Base-by-base conservation (phyloP, 23 tunicate genomes). In the Ciona savignyi region DNA sequence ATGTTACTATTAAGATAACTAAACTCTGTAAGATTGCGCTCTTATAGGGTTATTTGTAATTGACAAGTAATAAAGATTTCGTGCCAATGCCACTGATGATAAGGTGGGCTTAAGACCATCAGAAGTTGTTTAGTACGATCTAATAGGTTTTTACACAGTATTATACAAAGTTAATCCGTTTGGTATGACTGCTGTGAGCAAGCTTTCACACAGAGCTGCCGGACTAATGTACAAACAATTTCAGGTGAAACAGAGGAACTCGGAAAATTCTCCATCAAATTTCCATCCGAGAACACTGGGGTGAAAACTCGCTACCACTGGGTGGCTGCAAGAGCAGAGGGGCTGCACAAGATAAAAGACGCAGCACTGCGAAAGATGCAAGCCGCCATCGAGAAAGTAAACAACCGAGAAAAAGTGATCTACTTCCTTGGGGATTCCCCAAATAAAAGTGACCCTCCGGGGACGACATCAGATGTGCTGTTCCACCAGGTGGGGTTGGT, bases 191-290 rank as follows among this genome's bases (percentile, higher is more conserved):
- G n/a, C n/a, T n/a, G n/a, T n/a, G n/a, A n/a, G n/a, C n/a, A n/a
- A n/a, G n/a, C n/a, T n/a, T n/a, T n/a, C n/a, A n/a, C n/a, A n/a
- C n/a, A n/a, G n/a, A n/a, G n/a, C n/a, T n/a, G n/a, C n/a, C n/a
- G n/a, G n/a, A n/a, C n/a, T n/a, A n/a, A n/a, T n/a, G n/a, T n/a
- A 42, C 56, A 42, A 42, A 42, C 56, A 42, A 9, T 65, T 71
- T 1, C 49, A 90, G 97, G 97, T 22, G 67, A 74, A 71, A 90
- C 90, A 19, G 78, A 66, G 24, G 97, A 84, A 30, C 83, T 91
- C 42, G 97, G 97, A 34, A 70, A 75, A 25, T 91, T 91, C 35
- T 71, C 64, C 11, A 84, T 91, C 35, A 79, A 63, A 31, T 91
- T 91, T 60, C 97, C 90, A 0, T 24, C 56, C 32, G 83, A 74